These are phyloP conservation scores for Tenodera sinensis DNA, from an alignment of 2,888 invertebrate species.

Conservation along the genomic window DNA sequence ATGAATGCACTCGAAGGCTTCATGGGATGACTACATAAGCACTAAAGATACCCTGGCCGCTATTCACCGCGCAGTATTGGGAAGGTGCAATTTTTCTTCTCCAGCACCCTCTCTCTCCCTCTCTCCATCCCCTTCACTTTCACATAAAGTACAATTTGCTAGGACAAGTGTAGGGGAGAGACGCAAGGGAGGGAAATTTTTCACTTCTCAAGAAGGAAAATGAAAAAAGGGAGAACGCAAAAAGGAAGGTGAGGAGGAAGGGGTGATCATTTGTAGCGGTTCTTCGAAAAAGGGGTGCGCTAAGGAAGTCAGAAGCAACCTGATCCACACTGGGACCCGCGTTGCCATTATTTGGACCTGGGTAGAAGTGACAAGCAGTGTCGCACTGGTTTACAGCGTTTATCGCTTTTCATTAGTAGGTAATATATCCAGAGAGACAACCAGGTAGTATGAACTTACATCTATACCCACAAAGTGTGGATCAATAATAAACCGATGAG, in stretches of 20 bases:
- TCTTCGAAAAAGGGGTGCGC: conserved; percentile 8
- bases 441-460: too few relatives aligned
- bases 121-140: background rate
- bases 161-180: conserved; percentile 27
- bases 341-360: background rate
- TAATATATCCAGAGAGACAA: too few relatives aligned
- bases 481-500: too few relatives aligned
- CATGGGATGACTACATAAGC: conserved; percentile 9
- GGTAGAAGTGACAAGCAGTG: background rate
- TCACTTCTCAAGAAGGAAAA: conserved; percentile 15
- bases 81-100: background rate
- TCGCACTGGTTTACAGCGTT: background rate
- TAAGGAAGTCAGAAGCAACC: conserved; percentile 2
- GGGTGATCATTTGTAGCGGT: conserved; percentile 17
- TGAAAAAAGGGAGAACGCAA: background rate
- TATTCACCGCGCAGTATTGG: background rate
- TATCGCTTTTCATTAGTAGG: background rate
- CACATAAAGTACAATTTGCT: conserved; percentile 16
- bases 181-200: background rate
- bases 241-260: background rate
- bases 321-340: background rate
- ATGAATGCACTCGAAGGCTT: conserved; percentile 10
- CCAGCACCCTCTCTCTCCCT: background rate
- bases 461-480: too few relatives aligned
- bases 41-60: conserved; percentile 8